Base-by-base conservation (phyloP, 64 coral and sea anemone species). In the Porites australiensis region DNA sequence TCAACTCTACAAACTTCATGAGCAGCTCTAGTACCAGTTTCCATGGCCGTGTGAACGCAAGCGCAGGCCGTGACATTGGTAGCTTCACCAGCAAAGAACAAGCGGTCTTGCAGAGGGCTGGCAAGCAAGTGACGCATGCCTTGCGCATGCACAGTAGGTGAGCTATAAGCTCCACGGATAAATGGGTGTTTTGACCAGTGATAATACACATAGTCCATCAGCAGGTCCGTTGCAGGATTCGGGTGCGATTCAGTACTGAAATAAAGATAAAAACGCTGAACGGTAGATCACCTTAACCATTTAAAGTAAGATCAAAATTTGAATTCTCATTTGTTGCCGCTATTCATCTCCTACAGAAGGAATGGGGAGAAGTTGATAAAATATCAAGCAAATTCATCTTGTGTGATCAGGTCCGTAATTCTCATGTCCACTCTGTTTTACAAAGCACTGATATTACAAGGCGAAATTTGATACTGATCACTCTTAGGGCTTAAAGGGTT, bases 161-260 rank as follows among this genome's bases (percentile, higher is more conserved):
- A 90, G 68, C 95, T 97, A 48, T 97, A 97, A 4, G 79, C 95
- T 60, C 91, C 95, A 11, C 95, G 92, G 59, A 97, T 76, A 50
- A 87, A 97, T 5, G 91, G 95, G 53, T 97, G 91, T n/a, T 84
- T 90, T 50, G 82, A 94, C 95, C 95, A 97, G 46, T 97, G 95
- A 44, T 93, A 90, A 37, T 97, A 97, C 1, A 94, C 91, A 27
- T 65, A 97, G 49, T 83, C 86, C 22, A 94, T 81, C 5, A 91
- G 79, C n/a, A 49, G 77, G 44, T 73, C 16, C 3, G 95, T 74
- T 0, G 95, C 95, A 19, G 91, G 88, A 14, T 52, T 78, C 43
- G 74, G 91, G 50, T 90, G 65, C 16, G 50, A 45, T 4, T 80
- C 22, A 15, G 88, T 81, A 2, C 87, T 96, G 71, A 77, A 77